Evolutionary conservation across 2,797 vertebrate genomes (phyloP).

Genomic region (Numenius phaeopus): DNA sequence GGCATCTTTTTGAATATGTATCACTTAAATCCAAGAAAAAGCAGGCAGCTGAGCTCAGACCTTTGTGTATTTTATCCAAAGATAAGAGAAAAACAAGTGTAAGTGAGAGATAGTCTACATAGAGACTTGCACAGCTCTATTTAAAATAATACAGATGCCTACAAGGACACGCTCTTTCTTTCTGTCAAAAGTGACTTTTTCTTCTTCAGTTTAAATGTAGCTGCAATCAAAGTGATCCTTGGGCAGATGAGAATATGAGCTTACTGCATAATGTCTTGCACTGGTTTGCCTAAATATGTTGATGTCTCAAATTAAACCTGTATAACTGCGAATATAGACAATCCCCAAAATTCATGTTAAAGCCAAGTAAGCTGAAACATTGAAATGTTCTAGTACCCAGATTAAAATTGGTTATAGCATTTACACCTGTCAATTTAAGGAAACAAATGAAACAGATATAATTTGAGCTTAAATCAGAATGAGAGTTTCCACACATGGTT

Average conservation of each 20-base stretch:
- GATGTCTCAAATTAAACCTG: constrained; percentile 25
- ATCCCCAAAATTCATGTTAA: not conserved
- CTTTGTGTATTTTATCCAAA: not conserved
- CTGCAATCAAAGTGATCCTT: not conserved
- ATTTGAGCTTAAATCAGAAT: constrained; percentile 44
- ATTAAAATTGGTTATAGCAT: constrained; percentile 41
- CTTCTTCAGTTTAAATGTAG: not conserved
- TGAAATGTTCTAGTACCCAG: constrained; percentile 15
- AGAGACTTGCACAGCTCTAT: not conserved
- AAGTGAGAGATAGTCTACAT: not conserved
- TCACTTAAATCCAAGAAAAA: not conserved
- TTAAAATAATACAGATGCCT: not conserved
- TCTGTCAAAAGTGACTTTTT: not conserved
- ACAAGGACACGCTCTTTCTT: not conserved
- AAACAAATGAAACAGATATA: constrained; percentile 51
- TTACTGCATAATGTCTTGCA: not conserved
- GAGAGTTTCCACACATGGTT: constrained; percentile 61
- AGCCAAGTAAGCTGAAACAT: constrained; percentile 14
- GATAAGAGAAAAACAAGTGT: not conserved
- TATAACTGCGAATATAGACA: not conserved
- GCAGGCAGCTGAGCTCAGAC: not conserved
- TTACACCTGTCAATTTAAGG: constrained; percentile 58
- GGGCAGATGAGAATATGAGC: not conserved
- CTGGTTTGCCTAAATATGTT: constrained; percentile 2
- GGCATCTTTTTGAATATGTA: not conserved